Conservation (phyloP, 2,113 vertebrate species). For the Lathamus discolor region DNA sequence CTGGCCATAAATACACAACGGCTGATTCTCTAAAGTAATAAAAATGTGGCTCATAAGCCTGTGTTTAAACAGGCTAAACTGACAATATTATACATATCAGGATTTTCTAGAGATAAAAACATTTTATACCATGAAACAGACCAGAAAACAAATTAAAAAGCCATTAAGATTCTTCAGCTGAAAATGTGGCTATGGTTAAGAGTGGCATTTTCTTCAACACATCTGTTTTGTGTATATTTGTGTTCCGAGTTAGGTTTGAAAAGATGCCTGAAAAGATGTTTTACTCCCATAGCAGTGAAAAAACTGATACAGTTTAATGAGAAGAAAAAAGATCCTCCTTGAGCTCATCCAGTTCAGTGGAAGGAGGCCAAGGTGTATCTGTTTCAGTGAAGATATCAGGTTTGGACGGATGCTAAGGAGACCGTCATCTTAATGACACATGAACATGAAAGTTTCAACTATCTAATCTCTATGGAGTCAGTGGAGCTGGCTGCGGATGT, state of each 20-base stretch:
- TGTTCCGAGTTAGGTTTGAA: background rate
- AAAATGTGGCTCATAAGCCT: background rate
- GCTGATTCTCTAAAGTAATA: background rate
- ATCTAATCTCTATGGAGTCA: background rate
- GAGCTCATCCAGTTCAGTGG: background rate
- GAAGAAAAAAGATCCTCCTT: background rate
- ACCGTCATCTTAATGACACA: background rate
- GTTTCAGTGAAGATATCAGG: background rate
- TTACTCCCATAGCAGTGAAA: background rate
- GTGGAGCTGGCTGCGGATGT: background rate
- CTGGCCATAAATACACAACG: background rate
- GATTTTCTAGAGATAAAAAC: background rate
- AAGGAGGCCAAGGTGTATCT: background rate
- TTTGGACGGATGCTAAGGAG: background rate
- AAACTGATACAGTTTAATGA: background rate
- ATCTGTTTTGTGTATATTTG: background rate
- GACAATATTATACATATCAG: background rate
- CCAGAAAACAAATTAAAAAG: background rate
- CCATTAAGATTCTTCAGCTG: background rate
- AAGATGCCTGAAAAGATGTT: background rate
- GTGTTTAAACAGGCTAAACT: background rate
- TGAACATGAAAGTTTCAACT: background rate
- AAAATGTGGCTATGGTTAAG: background rate
- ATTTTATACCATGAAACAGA: background rate
- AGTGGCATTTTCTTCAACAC: background rate